Conservation (phyloP, 2,113 vertebrate genomes). For the Fregata magnificens region DNA sequence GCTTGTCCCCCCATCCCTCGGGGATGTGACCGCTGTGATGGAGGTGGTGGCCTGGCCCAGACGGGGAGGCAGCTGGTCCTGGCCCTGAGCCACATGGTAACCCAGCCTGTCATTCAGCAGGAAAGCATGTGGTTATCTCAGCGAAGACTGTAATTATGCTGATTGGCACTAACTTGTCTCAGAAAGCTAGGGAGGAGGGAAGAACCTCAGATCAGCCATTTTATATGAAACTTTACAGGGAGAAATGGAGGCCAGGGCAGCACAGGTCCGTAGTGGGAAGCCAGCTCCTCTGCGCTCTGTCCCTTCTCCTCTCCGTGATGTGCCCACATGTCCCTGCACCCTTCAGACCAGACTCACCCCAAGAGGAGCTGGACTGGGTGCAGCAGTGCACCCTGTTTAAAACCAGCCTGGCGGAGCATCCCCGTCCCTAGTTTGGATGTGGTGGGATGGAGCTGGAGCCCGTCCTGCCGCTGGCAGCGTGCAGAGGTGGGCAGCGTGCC, state of each 20-base stretch:
- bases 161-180: conserved; percentile 30
- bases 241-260: not conserved
- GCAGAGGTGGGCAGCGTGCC: not conserved
- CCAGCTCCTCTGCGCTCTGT: not conserved
- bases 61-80: not conserved
- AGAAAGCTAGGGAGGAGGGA: not conserved
- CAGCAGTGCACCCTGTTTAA: rapidly evolving
- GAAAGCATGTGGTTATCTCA: conserved; percentile 25
- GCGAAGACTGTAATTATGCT: conserved; percentile 31
- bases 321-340: rapidly evolving
- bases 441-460: not conserved
- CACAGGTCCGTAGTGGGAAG: not conserved
- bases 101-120: not conserved
- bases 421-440: rapidly evolving
- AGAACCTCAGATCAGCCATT: not conserved
- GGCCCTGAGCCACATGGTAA: not conserved
- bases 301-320: rapidly evolving
- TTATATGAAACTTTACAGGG: not conserved
- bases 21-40: not conserved
- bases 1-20: not conserved
- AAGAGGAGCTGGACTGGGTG: not conserved
- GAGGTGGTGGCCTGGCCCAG: not conserved
- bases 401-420: not conserved
- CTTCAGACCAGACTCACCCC: not conserved
- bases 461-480: not conserved